Base-by-base conservation (phyloP, 2,888 invertebrate genomes). In the Chydorus sphaericus region DNA sequence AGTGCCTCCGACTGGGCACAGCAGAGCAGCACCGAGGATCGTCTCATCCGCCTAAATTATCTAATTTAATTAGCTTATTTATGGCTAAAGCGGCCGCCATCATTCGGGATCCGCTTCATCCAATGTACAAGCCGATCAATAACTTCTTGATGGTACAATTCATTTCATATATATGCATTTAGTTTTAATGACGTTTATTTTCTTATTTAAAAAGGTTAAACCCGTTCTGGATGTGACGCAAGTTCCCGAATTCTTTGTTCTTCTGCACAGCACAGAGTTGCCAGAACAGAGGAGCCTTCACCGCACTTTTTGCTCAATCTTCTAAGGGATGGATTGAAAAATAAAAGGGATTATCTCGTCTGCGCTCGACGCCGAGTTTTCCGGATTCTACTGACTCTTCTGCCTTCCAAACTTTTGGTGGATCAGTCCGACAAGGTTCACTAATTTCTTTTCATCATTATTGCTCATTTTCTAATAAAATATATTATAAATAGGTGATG, bases 161-260 rank as follows among this genome's bases (percentile, higher is more conserved):
- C 26, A n/a, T n/a, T n/a, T n/a, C n/a, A n/a, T n/a, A n/a, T n/a
- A n/a, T n/a, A n/a, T n/a, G n/a, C n/a, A n/a, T n/a, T n/a, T n/a
- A n/a, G n/a, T n/a, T n/a, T n/a, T n/a, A n/a, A n/a, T n/a, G n/a
- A n/a, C n/a, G n/a, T n/a, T n/a, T n/a, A n/a, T n/a, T n/a, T n/a
- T 44, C 28, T 23, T 8, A 14, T 23, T 44, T 16, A 26, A 14
- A 14, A 6, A 44, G 44, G 80, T 85, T 2, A 90, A 88, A 68
- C 80, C 83, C 11, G 75, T 77, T 8, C 75, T 91, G 16, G 82
- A 90, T 66, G 72, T 91, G 16, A 75, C 78, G 14, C 77, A 80
- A 3, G 82, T 93, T n/a, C 93, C 93, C 0, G 92, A 93, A 67
- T 82, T 92, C 65, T 80, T 88, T 59, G 82, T 83, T 54, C 77